phyloP scores from a whole-genome alignment of 2,797 vertebrate species.

The Denticeps clupeoides region DNA sequence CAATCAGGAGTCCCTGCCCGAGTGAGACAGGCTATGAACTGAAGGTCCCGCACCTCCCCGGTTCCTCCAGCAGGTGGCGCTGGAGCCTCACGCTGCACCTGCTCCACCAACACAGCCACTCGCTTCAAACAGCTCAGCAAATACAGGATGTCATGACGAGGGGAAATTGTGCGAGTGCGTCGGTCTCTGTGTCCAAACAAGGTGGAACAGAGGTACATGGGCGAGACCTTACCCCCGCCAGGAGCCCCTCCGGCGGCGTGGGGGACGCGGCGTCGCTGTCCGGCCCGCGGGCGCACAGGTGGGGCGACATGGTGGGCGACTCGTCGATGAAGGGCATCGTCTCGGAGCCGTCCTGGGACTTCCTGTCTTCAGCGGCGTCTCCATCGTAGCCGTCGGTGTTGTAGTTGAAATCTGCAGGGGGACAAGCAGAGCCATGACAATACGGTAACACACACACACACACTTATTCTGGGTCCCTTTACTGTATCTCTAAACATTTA shows the following conservation, averaged over 20 bases:
- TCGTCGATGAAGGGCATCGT: conserved; percentile 97
- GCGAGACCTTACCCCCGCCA: conserved; percentile 66
- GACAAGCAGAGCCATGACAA: neutral
- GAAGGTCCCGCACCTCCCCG: too few relatives aligned
- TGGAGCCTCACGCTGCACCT: too few relatives aligned
- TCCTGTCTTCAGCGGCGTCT: conserved; percentile 83
- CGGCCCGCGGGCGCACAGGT: conserved; percentile 76
- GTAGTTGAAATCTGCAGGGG: conserved; percentile 85
- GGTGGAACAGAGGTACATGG: neutral
- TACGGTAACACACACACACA: conserved; percentile 17
- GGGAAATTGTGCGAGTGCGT: too few relatives aligned
- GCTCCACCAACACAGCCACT: too few relatives aligned
- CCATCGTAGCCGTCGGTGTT: conserved; percentile 89
- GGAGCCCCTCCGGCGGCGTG: conserved; percentile 68
- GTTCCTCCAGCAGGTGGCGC: too few relatives aligned
- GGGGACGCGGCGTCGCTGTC: conserved; percentile 70
- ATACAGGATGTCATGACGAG: too few relatives aligned
- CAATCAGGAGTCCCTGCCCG: too few relatives aligned
- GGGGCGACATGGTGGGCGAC: conserved; percentile 95
- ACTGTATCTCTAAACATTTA: too few relatives aligned
- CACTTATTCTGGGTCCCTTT: neutral
- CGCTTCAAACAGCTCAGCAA: too few relatives aligned
- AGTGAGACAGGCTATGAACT: too few relatives aligned
- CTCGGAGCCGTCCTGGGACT: conserved; percentile 86
- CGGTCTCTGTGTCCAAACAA: too few relatives aligned